These are phyloP conservation scores for Chesias legatella DNA, from an alignment of 2,888 invertebrate genomes.

Conservation along the genomic window DNA sequence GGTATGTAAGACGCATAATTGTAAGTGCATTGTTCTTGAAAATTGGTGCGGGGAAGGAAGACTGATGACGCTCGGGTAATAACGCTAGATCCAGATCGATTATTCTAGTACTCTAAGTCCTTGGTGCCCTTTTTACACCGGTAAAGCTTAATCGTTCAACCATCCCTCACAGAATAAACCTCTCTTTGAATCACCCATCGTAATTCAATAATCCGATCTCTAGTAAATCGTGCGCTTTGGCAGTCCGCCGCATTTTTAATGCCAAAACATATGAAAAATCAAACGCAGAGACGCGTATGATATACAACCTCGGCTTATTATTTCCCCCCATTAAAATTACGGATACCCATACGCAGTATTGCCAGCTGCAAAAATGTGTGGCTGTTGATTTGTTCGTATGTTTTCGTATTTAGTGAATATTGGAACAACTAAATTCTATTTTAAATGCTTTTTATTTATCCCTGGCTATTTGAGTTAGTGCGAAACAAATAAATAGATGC, in stretches of 20 bases:
- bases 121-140: too few species aligned
- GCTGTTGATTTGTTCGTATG: too few species aligned
- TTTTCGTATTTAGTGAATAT: too few species aligned
- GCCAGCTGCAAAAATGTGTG: constrained; percentile 5
- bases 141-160: too few species aligned
- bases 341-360: constrained; percentile 45
- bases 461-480: too few species aligned
- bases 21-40: constrained; percentile 21
- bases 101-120: too few species aligned
- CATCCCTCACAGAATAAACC: too few species aligned
- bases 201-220: constrained; percentile 44
- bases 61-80: constrained; percentile 20
- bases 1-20: constrained; percentile 21
- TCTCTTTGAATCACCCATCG: background rate
- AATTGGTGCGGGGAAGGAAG: constrained; percentile 35
- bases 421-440: background rate
- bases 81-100: too few species aligned
- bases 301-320: constrained; percentile 67
- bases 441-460: too few species aligned
- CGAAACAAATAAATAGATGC: too few species aligned
- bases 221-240: constrained; percentile 58
- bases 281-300: constrained; percentile 57
- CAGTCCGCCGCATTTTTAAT: constrained; percentile 49
- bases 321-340: constrained; percentile 75
- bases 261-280: constrained; percentile 72